phyloP scores from a whole-genome alignment of 2,113 vertebrate genomes.

The Tichodroma muraria region DNA sequence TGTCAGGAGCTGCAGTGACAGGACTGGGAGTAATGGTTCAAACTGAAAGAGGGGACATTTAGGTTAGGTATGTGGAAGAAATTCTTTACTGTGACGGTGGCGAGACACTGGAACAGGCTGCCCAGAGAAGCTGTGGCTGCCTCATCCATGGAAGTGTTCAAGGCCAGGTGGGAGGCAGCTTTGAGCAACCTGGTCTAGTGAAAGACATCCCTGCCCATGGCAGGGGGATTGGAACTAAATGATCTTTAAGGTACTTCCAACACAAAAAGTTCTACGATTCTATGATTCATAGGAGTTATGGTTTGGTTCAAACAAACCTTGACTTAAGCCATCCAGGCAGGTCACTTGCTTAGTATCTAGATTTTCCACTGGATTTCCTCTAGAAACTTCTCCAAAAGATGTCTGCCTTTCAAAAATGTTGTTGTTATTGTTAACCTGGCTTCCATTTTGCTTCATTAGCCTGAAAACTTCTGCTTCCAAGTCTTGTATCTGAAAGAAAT shows the following conservation, averaged over 20 bases:
- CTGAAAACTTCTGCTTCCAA: conserved; percentile 91
- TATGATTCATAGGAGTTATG: background rate
- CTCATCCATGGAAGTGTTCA: background rate
- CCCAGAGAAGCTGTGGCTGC: background rate
- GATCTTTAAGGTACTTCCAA: background rate
- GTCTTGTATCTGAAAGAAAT: conserved; percentile 80
- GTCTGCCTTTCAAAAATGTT: conserved; percentile 84
- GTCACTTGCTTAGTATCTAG: conserved; percentile 70
- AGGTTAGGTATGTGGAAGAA: background rate
- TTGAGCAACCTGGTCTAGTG: background rate
- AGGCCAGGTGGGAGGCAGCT: background rate
- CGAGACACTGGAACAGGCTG: background rate
- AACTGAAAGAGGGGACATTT: background rate
- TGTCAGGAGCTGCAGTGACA: background rate
- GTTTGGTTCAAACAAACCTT: conserved; percentile 73
- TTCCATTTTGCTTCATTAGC: conserved; percentile 91
- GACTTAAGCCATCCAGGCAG: conserved; percentile 66
- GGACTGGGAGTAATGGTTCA: background rate
- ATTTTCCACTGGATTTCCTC: conserved; percentile 69
- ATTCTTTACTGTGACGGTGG: background rate
- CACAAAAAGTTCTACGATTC: background rate
- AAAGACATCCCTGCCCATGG: background rate
- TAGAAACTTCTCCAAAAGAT: conserved; percentile 67
- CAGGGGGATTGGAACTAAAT: background rate
- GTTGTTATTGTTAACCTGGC: conserved; percentile 97